Evolutionary conservation across 2,113 vertebrate genomes (phyloP), one percentile per base, ranked within the genome.

Genomic region (Burhinus bistriatus): DNA sequence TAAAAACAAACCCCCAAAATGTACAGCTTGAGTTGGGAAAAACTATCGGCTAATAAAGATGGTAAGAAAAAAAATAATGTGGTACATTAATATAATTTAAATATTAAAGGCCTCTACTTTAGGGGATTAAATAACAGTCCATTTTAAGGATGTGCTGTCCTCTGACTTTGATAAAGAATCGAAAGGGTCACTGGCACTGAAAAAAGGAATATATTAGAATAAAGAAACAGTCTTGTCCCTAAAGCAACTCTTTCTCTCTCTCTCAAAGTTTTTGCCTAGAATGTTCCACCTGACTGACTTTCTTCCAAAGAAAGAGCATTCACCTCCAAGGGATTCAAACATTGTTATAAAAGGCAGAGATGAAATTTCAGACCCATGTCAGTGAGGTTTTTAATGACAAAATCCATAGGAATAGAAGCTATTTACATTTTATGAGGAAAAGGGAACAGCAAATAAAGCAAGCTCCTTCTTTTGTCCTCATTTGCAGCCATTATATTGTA

Each of bases 181-280:
- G 0, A 73, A 85, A 85, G 30, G 92, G 52, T 89, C 80, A 58
- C 57, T 79, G 73, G 21, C 17, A 91, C 87, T 15, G 84, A 81
- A 90, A 95, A 96, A 77, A 42, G 14, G 58, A 93, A 72, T 93
- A 49, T 91, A 92, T 96, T 95, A 92, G n/a, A 93, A 84, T 71
- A 87, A 94, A 90, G 55, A 89, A 94, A 71, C 73, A 92, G 47
- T n/a, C 86, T 78, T 92, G 91, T 92, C 90, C 80, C 77, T 92
- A 81, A 94, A 95, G 72, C 57, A 93, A 87, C 76, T 81, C 21
- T 78, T 23, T 87, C 34, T 73, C 36, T 69, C 49, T 79, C 30
- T 91, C 30, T 65, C 51, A 94, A 94, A 90, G 69, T 70, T 95
- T 90, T 76, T 90, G 55, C 44, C 55, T 87, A 89, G 52, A 94